Conservation (phyloP, 2,888 invertebrate genomes). For the Eretmocerus hayati region DNA sequence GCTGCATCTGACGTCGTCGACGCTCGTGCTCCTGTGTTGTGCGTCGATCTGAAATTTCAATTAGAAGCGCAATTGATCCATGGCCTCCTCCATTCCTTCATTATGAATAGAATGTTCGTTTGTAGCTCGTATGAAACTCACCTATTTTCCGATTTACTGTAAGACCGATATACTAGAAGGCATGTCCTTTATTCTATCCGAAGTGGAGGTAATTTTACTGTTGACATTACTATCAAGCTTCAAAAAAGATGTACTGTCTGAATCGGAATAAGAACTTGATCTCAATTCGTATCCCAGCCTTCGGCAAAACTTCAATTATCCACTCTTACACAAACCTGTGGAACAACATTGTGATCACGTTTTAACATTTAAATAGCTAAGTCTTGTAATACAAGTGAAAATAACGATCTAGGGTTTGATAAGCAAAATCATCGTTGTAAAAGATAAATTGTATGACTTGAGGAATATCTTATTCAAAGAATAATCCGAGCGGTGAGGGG, state of each 20-base stretch:
- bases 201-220: constrained; percentile 63
- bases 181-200: constrained; percentile 61
- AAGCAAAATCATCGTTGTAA: too few species aligned
- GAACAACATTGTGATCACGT: too few species aligned
- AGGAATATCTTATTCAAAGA: too few species aligned
- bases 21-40: constrained; percentile 78
- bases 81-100: too few species aligned
- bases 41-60: constrained; percentile 61
- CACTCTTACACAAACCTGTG: constrained; percentile 53
- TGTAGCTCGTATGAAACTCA: constrained; percentile 20
- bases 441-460: too few species aligned
- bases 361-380: too few species aligned
- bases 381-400: too few species aligned
- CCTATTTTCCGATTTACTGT: constrained; percentile 46
- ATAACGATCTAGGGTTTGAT: too few species aligned
- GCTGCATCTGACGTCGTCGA: constrained; percentile 71
- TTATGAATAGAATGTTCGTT: too few species aligned
- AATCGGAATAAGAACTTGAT: constrained; percentile 89
- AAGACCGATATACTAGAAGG: too few species aligned
- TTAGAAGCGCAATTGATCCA: too few species aligned
- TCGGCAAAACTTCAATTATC: constrained; percentile 52
- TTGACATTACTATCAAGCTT: constrained; percentile 81
- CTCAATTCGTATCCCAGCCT: constrained; percentile 83
- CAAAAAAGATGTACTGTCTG: constrained; percentile 92
- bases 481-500: not conserved